Base-by-base conservation (phyloP, 2,888 invertebrate species). In the Cosmopolites sordidus region DNA sequence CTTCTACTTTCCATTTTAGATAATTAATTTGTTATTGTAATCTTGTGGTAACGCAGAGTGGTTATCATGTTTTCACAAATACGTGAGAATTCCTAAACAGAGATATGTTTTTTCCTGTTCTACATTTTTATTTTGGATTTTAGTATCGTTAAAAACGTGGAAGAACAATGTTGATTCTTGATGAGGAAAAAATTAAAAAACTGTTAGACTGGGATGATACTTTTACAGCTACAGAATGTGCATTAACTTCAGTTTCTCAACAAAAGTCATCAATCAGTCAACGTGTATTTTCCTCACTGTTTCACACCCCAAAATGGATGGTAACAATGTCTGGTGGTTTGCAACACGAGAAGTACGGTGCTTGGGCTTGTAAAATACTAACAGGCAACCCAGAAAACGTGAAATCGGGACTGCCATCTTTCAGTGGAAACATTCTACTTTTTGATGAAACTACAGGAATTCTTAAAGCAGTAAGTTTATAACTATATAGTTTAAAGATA, bases 341-440 rank as follows among this genome's bases (percentile, higher is more conserved):
- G 38, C 73, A 73, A 17, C 64, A 63, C 27, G 49, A 66, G 16
- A 56, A 57, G 17, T 65, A 59, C 37, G 65, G 63, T 0, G 63
- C 61, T 15, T 51, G 79, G 41, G 77, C 74, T n/a, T 78, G 78
- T 60, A 79, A 79, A 66, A 51, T 79, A 48, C 76, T 79, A 1
- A 77, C 78, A 1, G 67, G 67, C 1, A 77, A 75, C 50, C 61
- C 67, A 0, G 58, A 63, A 1, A 79, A 79, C 62, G 54, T 58
- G n/a, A 54, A 62, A 11, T 58, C 60, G 53, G 18, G 57, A 17
- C 67, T 77, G 40, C 74, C 78, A 1, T 71, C 71, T 27, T 71
- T 78, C 16, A 58, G 71, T 22, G 79, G 75, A 0, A 75, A 74
- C 49, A 76, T 79, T 46, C 47, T 77, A 39, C 62, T 79, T 0